Conservation (phyloP, 2,888 invertebrate genomes). For the Noctua comes region DNA sequence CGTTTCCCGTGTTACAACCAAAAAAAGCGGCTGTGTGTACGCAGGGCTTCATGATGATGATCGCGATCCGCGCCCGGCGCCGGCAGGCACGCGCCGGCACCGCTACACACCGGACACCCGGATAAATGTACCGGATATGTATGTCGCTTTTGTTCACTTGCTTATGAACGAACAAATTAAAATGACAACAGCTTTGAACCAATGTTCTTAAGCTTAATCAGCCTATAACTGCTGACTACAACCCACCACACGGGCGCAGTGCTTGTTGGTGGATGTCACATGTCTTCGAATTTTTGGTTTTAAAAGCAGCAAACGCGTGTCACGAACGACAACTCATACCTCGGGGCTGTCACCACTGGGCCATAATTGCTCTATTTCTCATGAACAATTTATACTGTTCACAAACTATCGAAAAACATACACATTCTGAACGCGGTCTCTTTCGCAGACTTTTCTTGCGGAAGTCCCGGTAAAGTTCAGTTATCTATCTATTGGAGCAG, state of each 20-base stretch:
- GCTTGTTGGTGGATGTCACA: not conserved
- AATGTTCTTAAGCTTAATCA: not conserved
- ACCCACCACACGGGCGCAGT: not conserved
- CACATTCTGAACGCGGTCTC: not conserved
- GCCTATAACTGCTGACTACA: not conserved
- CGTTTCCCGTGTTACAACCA: slow-evolving; percentile 25
- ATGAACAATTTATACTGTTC: not conserved
- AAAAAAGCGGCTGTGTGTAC: slow-evolving; percentile 22
- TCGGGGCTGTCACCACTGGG: not conserved
- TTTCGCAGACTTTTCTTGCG: not conserved
- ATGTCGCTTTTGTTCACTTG: not conserved
- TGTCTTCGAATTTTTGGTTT: not conserved
- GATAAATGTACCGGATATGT: not conserved
- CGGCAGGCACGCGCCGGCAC: slow-evolving; percentile 48
- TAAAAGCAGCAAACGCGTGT: not conserved
- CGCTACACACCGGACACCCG: slow-evolving; percentile 23
- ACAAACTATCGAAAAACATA: not conserved
- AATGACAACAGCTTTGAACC: not conserved
- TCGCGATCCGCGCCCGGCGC: slow-evolving; percentile 19
- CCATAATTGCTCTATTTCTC: not conserved
- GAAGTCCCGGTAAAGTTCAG: not conserved
- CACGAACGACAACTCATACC: not conserved
- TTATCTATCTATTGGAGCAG: slow-evolving; percentile 8
- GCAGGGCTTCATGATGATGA: slow-evolving; percentile 30
- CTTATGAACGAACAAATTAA: not conserved